These are phyloP conservation scores for Lingula anatina DNA, from an alignment of 2,888 invertebrate species.

Conservation along the genomic window DNA sequence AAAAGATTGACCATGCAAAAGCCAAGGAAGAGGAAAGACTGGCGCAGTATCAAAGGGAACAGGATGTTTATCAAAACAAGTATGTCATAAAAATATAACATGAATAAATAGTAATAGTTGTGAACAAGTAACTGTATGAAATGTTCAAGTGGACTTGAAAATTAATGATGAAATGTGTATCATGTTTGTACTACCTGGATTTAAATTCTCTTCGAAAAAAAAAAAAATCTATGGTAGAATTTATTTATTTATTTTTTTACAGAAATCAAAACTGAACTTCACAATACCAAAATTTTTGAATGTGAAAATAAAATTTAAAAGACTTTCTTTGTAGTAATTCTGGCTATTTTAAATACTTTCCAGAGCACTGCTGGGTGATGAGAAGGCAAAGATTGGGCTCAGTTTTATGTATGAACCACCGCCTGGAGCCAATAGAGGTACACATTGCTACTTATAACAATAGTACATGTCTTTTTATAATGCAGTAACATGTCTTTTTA, in stretches of 20 bases:
- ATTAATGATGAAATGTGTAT: background rate
- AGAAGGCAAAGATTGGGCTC: conserved; percentile 95
- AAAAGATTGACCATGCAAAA: conserved; percentile 93
- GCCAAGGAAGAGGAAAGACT: conserved; percentile 96
- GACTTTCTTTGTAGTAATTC: background rate
- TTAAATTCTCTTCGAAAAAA: background rate
- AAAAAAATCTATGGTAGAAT: background rate
- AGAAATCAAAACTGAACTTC: background rate
- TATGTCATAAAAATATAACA: conserved; percentile 46
- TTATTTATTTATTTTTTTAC: background rate
- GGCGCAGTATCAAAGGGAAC: conserved; percentile 97
- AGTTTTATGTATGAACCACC: conserved; percentile 99
- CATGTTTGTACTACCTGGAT: background rate
- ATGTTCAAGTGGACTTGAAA: background rate
- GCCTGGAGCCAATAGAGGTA: conserved; percentile 73
- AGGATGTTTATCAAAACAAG: conserved; percentile 96
- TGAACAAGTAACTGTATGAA: background rate
- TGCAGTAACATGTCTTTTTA: too few relatives aligned
- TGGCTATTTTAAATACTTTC: conserved; percentile 6
- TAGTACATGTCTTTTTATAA: too few relatives aligned
- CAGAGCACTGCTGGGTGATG: conserved; percentile 94
- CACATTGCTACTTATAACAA: too few relatives aligned
- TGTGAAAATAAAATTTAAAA: background rate
- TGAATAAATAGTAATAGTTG: background rate
- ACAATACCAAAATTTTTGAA: background rate